phyloP scores from a whole-genome alignment of 2,113 vertebrate species.

The Acrocephalus arundinaceus region DNA sequence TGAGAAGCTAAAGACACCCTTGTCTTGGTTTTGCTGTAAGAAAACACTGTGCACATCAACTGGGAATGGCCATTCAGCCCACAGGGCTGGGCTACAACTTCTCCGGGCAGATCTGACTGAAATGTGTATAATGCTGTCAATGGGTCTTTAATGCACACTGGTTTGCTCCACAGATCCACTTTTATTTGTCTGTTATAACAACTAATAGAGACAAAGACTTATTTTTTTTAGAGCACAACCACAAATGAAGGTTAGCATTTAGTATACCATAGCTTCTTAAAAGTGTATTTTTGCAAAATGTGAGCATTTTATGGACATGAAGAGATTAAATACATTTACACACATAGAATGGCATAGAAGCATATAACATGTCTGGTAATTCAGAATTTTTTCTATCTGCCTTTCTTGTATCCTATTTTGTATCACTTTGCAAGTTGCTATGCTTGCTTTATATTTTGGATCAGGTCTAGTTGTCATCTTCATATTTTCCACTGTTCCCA shows the following conservation, averaged over 20 bases:
- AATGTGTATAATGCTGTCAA: neutral
- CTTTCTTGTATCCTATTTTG: neutral
- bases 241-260: neutral
- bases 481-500: neutral
- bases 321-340: neutral
- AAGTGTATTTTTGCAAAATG: neutral
- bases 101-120: neutral
- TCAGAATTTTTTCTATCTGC: neutral
- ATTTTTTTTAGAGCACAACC: neutral
- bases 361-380: neutral
- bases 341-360: neutral
- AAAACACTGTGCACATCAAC: accelerated
- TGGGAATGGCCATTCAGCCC: neutral
- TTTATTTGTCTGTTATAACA: neutral
- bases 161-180: neutral
- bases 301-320: neutral
- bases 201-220: neutral
- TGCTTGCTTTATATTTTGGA: neutral
- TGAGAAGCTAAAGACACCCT: neutral
- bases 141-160: neutral
- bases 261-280: neutral
- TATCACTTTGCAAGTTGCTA: neutral
- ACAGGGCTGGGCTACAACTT: neutral
- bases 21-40: neutral
- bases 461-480: neutral